phyloP scores from a whole-genome alignment of 1,140 invertebrate species.

The Amyelois transitella region DNA sequence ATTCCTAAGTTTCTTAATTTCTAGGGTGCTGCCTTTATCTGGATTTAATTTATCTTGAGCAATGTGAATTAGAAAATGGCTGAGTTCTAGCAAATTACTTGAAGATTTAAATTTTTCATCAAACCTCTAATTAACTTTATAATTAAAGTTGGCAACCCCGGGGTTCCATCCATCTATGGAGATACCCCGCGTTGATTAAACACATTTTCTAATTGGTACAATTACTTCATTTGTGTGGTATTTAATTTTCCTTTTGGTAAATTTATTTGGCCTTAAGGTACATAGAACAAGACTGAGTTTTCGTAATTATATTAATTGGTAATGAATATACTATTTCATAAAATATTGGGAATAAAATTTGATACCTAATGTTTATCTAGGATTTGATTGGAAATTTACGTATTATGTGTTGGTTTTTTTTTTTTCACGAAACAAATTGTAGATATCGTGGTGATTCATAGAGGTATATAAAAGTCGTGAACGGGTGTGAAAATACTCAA shows the following conservation, averaged over 20 bases:
- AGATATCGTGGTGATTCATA: too few relatives aligned
- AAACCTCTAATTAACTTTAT: conserved; percentile 61
- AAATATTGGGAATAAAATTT: too few relatives aligned
- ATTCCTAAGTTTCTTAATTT: conserved; percentile 11
- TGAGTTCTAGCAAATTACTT: conserved; percentile 54
- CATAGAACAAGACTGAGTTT: too few relatives aligned
- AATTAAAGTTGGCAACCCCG: conserved; percentile 53
- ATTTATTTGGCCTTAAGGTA: too few relatives aligned
- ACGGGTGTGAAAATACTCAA: too few relatives aligned
- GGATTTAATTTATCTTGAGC: conserved; percentile 38
- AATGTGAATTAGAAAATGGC: conserved; percentile 45
- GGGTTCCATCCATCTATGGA: conserved; percentile 32
- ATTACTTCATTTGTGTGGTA: not conserved
- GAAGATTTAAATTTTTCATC: conserved; percentile 64
- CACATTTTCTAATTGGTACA: not conserved
- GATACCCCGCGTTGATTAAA: conserved; percentile 13
- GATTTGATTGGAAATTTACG: too few relatives aligned
- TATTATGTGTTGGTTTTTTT: too few relatives aligned
- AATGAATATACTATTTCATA: too few relatives aligned
- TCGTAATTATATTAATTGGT: too few relatives aligned
- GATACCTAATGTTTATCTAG: too few relatives aligned
- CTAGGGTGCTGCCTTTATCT: conserved; percentile 22
- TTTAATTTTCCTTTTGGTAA: not conserved
- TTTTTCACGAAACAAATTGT: too few relatives aligned
- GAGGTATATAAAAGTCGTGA: too few relatives aligned